Evolutionary conservation across 2,797 vertebrate genomes (phyloP).

Genomic region (Phyllotis vaccarum): DNA sequence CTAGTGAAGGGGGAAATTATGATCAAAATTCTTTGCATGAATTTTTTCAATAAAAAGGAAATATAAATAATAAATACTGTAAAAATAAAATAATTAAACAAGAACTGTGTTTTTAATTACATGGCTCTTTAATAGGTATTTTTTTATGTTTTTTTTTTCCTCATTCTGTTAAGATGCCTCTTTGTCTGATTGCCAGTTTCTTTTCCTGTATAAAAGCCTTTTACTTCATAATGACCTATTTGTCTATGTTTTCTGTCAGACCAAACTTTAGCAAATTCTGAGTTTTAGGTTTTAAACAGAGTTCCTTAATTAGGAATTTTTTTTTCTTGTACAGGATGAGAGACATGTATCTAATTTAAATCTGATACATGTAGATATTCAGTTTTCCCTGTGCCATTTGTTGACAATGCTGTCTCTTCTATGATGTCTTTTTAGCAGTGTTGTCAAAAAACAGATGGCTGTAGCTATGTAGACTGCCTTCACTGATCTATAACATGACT

Average conservation of each 20-base stretch:
- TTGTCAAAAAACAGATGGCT: background rate
- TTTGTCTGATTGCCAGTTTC: background rate
- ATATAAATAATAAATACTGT: background rate
- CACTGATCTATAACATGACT: background rate
- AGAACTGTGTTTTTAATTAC: too few species aligned
- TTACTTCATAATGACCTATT: background rate
- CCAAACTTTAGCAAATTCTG: background rate
- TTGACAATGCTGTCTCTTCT: background rate
- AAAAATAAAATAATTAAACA: background rate
- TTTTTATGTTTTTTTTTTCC: background rate
- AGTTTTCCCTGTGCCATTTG: background rate
- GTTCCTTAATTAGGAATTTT: background rate
- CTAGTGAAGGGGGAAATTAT: background rate
- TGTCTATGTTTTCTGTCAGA: background rate
- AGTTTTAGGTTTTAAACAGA: background rate
- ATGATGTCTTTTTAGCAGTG: background rate
- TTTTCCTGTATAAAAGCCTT: background rate
- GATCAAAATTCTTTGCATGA: background rate
- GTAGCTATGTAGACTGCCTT: background rate
- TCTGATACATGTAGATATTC: background rate
- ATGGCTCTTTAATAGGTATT: background rate
- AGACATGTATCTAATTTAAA: background rate
- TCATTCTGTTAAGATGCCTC: background rate
- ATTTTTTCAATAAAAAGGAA: background rate
- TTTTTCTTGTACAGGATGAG: background rate